A percentile compares a stretch with the other conserved stretches of the same genome.
These are phyloP conservation scores for Notechis scutatus DNA, from an alignment of 2,113 vertebrate genomes.

Conservation along the genomic window DNA sequence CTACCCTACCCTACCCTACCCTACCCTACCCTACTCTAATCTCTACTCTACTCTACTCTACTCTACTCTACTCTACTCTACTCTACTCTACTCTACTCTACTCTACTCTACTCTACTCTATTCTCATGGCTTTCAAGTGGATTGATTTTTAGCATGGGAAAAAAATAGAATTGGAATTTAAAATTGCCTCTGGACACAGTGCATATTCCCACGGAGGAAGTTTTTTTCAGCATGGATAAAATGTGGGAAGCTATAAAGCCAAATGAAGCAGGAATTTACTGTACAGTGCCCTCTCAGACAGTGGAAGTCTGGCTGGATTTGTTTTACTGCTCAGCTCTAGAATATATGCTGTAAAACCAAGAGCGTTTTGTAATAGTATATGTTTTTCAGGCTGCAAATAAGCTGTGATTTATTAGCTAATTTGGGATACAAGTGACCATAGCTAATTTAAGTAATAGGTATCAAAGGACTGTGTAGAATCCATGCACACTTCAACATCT, in stretches of 20 bases:
- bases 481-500: constrained; percentile 66
- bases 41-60: too few relatives aligned
- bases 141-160: background rate
- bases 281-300: background rate
- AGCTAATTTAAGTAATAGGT: constrained; percentile 60
- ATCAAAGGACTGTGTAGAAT: constrained; percentile 63
- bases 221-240: background rate
- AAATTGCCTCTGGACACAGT: background rate
- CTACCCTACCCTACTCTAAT: too few relatives aligned
- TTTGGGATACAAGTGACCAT: constrained; percentile 59
- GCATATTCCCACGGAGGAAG: background rate
- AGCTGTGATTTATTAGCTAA: constrained; percentile 46
- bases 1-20: too few relatives aligned
- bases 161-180: background rate
- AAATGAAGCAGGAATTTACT: background rate
- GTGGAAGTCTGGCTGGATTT: background rate
- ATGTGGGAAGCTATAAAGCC: background rate
- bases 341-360: background rate
- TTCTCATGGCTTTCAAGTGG: background rate
- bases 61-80: too few relatives aligned
- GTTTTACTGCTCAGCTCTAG: constrained; percentile 6
- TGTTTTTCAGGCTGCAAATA: background rate
- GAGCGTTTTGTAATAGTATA: constrained; percentile 4
- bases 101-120: too few relatives aligned
- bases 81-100: too few relatives aligned